Percentiles rank a stretch among this genome's conserved stretches.
Conservation (phyloP, 2,113 vertebrate genomes). For the Zingel zingel region DNA sequence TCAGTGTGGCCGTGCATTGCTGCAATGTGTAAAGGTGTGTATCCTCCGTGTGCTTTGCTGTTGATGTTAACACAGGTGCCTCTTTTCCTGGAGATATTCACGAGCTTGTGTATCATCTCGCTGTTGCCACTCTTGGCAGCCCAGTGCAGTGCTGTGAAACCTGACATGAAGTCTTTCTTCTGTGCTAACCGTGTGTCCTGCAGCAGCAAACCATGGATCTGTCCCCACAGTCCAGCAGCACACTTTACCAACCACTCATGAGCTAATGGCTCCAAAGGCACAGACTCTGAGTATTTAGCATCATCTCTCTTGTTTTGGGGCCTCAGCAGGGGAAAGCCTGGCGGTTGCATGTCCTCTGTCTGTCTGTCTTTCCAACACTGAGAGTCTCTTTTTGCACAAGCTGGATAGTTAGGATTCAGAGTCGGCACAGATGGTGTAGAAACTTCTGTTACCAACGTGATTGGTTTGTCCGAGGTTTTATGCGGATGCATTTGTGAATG, state of each 20-base stretch:
- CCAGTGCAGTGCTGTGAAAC: conserved; percentile 96
- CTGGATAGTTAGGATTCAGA: neutral
- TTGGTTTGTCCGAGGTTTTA: conserved; percentile 65
- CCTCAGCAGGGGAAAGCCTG: conserved; percentile 67
- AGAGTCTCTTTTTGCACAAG: conserved; percentile 37
- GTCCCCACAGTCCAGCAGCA: conserved; percentile 90
- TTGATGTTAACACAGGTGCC: conserved; percentile 86
- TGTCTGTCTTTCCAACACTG: conserved; percentile 61
- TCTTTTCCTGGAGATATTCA: conserved; percentile 81
- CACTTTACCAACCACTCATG: conserved; percentile 92
- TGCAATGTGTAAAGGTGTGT: conserved; percentile 94
- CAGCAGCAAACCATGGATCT: conserved; percentile 88
- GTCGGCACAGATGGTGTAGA: conserved; percentile 25
- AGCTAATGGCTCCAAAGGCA: conserved; percentile 88
- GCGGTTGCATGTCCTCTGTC: conserved; percentile 41
- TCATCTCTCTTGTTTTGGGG: conserved; percentile 78
- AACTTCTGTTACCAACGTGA: conserved; percentile 74
- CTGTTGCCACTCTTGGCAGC: conserved; percentile 92
- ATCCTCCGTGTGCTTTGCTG: conserved; percentile 88
- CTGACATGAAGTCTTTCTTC: conserved; percentile 92
- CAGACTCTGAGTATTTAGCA: conserved; percentile 61
- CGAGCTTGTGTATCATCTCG: conserved; percentile 87
- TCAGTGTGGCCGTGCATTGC: conserved; percentile 89
- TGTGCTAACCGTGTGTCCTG: conserved; percentile 85
- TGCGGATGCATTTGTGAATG: neutral